Evolutionary conservation across 2,888 invertebrate genomes (phyloP).

Genomic region (Cataglyphis livida): DNA sequence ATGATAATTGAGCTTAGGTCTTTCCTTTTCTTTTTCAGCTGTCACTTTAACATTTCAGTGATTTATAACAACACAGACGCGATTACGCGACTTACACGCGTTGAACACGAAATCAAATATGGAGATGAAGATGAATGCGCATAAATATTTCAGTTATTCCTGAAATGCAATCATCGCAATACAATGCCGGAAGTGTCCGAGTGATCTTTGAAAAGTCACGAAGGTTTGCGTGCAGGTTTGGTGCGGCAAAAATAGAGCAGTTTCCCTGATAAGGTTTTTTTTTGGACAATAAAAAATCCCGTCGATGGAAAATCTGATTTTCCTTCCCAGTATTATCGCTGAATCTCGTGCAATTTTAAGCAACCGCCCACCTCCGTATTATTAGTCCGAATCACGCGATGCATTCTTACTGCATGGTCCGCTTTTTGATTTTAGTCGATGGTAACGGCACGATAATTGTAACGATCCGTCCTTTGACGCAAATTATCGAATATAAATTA

Average conservation of each 20-base stretch:
- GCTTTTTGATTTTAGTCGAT: slow-evolving; percentile 8
- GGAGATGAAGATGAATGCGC: slow-evolving; percentile 31
- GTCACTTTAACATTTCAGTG: not conserved
- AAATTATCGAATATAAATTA: not conserved
- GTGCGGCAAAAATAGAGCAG: slow-evolving; percentile 15
- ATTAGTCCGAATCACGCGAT: slow-evolving; percentile 66
- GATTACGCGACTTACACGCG: slow-evolving; percentile 22
- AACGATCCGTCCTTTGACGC: not conserved
- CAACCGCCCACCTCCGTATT: slow-evolving; percentile 32
- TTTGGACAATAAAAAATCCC: slow-evolving; percentile 8
- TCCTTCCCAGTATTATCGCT: slow-evolving; percentile 42
- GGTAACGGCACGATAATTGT: slow-evolving; percentile 39
- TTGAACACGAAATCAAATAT: slow-evolving; percentile 31
- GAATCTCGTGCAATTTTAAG: slow-evolving; percentile 61
- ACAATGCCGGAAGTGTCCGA: slow-evolving; percentile 16
- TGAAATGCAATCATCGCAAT: slow-evolving; percentile 13
- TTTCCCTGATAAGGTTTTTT: not conserved
- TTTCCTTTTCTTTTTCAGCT: not conserved
- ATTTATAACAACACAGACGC: not conserved
- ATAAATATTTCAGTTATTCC: slow-evolving; percentile 19
- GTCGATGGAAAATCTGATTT: not conserved
- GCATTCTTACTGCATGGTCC: slow-evolving; percentile 34
- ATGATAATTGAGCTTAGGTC: not conserved
- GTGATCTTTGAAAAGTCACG: slow-evolving; percentile 47
- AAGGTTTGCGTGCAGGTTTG: not conserved